Base-by-base conservation (phyloP, 2,888 invertebrate genomes). In the Octonoba sinensis region DNA sequence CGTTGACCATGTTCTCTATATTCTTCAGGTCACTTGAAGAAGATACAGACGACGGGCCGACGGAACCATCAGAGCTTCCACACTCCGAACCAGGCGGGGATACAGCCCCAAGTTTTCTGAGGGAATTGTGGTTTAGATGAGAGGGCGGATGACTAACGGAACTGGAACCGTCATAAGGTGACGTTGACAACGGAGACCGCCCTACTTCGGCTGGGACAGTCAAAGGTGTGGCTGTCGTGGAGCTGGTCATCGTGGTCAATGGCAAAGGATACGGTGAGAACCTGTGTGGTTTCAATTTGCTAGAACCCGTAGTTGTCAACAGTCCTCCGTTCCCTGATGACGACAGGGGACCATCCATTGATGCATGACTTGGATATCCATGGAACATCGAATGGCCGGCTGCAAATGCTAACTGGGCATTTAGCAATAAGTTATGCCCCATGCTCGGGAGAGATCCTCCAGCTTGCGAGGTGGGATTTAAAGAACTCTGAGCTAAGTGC, bases 231-330 rank as follows among this genome's bases (percentile, higher is more conserved):
- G 81, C 64, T 11, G 73, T 62, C 2, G 83, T 71, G 15, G 78
- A 60, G 13, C n/a, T 60, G 22, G 83, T 64, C 46, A 57, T 66
- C 84, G 87, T 87, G 69, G 87, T 86, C 60, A 87, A 75, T 11
- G 88, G 87, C 86, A 96, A 89, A 74, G 94, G 93, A 90, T 97
- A 97, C 74, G 97, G 96, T 81, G 96, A 93, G 89, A 96, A 97
- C 87, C 96, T 91, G 88, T 94, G 94, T 44, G 92, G 92, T 87
- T 89, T 87, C 62, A 87, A 86, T 78, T 89, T 87, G 47, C 88
- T 87, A 77, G 84, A 93, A 11, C 59, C 67, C 1, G 79, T 67
- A 89, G 89, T 87, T 79, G 87, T 78, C 36, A 85, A 84, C 13
- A 62, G 67, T 18, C 59, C 60, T 6, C 66, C 66, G 13, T 49